Conservation (phyloP, 2,113 vertebrate genomes). For the Recurvirostra avosetta region DNA sequence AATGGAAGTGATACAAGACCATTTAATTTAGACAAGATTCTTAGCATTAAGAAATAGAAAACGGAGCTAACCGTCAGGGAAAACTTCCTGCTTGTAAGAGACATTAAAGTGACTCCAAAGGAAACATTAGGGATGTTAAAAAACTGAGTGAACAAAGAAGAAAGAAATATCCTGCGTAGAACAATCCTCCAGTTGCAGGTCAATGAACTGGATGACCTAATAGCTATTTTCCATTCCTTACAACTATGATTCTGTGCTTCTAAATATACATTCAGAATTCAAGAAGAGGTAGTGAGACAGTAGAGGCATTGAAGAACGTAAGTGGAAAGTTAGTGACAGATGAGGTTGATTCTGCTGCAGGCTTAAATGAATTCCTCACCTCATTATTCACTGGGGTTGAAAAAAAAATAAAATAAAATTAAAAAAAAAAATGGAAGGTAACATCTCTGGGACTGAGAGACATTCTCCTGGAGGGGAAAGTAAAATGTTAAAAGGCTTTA, state of each 20-base stretch:
- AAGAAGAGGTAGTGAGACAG: slow-evolving; percentile 1
- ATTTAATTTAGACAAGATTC: not conserved
- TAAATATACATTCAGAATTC: slow-evolving; percentile 35
- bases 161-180: not conserved
- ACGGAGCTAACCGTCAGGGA: not conserved
- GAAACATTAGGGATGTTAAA: slow-evolving; percentile 10
- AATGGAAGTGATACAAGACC: not conserved
- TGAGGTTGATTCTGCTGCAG: slow-evolving; percentile 49
- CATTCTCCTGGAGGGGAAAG: slow-evolving; percentile 56
- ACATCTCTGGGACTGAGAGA: slow-evolving; percentile 16
- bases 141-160: not conserved
- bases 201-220: slow-evolving; percentile 17
- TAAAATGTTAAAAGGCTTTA: slow-evolving; percentile 65
- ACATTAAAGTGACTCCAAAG: slow-evolving; percentile 20
- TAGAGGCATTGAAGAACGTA: slow-evolving; percentile 15
- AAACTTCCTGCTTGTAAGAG: not conserved
- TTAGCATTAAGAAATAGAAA: not conserved
- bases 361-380: slow-evolving; percentile 40
- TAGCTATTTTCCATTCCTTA: slow-evolving; percentile 19
- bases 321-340: slow-evolving; percentile 41
- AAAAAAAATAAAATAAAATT: not conserved
- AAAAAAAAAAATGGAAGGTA: not conserved
- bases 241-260: slow-evolving; percentile 30
- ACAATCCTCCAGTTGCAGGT: not conserved
- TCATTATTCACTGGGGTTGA: slow-evolving; percentile 21